Evolutionary conservation across 2,797 vertebrate genomes (phyloP).

Genomic region (Lates japonicus): DNA sequence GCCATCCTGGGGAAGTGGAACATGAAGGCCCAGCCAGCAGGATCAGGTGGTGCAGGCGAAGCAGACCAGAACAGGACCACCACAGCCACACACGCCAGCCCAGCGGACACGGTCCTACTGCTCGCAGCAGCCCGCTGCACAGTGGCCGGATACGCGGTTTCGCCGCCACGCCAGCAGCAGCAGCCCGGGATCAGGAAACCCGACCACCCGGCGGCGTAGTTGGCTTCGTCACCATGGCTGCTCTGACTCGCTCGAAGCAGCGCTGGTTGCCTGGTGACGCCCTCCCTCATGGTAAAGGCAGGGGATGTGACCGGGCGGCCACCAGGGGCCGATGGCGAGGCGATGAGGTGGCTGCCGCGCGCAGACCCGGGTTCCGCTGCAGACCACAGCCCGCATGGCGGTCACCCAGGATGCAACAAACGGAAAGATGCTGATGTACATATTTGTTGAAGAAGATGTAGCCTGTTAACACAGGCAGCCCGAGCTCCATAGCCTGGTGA

Average conservation of each 20-base stretch:
- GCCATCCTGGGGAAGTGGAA: slow-evolving; percentile 69
- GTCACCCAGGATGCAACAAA: slow-evolving; percentile 93
- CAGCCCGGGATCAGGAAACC: slow-evolving; percentile 90
- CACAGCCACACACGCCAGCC: slow-evolving; percentile 79
- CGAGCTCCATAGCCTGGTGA: slow-evolving; percentile 87
- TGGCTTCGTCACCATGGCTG: slow-evolving; percentile 57
- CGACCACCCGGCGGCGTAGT: slow-evolving; percentile 83
- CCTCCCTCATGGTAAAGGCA: slow-evolving; percentile 81
- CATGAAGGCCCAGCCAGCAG: slow-evolving; percentile 83
- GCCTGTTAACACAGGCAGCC: slow-evolving; percentile 81
- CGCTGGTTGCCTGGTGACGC: accelerated
- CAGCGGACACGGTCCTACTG: slow-evolving; percentile 88
- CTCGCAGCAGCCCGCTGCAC: slow-evolving; percentile 77
- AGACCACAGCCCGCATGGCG: slow-evolving; percentile 89
- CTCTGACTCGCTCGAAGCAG: slow-evolving; percentile 89
- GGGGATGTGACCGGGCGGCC: slow-evolving; percentile 80
- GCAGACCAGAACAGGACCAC: slow-evolving; percentile 91
- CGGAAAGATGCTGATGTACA: slow-evolving; percentile 94
- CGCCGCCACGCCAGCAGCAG: slow-evolving; percentile 82
- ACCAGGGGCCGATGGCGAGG: slow-evolving; percentile 39
- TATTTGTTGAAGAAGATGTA: slow-evolving; percentile 95
- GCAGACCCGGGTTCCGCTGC: slow-evolving; percentile 85
- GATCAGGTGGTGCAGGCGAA: slow-evolving; percentile 92
- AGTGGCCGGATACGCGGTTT: slow-evolving; percentile 84
- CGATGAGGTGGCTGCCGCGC: slow-evolving; percentile 80